Evolutionary conservation across 2,888 invertebrate species (phyloP).

Genomic region (Venusia cambrica): DNA sequence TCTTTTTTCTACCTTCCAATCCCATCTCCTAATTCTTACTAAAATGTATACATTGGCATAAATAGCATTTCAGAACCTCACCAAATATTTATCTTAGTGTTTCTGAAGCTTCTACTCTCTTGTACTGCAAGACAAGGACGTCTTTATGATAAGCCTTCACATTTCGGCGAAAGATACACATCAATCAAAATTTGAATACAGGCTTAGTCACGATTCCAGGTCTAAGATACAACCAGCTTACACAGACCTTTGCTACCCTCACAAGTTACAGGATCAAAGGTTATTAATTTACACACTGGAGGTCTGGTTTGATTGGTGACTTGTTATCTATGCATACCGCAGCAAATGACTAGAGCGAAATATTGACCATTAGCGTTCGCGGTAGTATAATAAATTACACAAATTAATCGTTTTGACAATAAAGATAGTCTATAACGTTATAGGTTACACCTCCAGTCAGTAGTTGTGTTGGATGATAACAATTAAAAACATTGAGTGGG

Average conservation of each 20-base stretch:
- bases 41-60: too few relatives aligned
- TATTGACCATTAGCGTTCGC: slow-evolving; percentile 46
- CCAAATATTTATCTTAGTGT: too few relatives aligned
- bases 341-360: slow-evolving; percentile 43
- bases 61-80: too few relatives aligned
- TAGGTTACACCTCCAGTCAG: slow-evolving; percentile 25
- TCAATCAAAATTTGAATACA: slow-evolving; percentile 64
- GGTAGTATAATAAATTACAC: slow-evolving; percentile 43
- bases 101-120: not conserved
- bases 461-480: slow-evolving; percentile 28
- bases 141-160: slow-evolving; percentile 42
- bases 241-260: slow-evolving; percentile 30
- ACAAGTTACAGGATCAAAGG: slow-evolving; percentile 12
- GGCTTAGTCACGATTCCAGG: slow-evolving; percentile 49
- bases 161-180: slow-evolving; percentile 54
- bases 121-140: slow-evolving; percentile 1
- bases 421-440: slow-evolving; percentile 37
- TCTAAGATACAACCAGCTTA: slow-evolving; percentile 32
- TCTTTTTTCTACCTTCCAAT: too few relatives aligned
- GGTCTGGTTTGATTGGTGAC: slow-evolving; percentile 34
- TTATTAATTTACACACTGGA: slow-evolving; percentile 18
- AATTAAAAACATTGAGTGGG: slow-evolving; percentile 14
- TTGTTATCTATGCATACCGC: slow-evolving; percentile 38
- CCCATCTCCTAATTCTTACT: too few relatives aligned
- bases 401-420: slow-evolving; percentile 43